phyloP scores from a whole-genome alignment of 2,797 vertebrate species.

The Spinibarbus caldwelli region DNA sequence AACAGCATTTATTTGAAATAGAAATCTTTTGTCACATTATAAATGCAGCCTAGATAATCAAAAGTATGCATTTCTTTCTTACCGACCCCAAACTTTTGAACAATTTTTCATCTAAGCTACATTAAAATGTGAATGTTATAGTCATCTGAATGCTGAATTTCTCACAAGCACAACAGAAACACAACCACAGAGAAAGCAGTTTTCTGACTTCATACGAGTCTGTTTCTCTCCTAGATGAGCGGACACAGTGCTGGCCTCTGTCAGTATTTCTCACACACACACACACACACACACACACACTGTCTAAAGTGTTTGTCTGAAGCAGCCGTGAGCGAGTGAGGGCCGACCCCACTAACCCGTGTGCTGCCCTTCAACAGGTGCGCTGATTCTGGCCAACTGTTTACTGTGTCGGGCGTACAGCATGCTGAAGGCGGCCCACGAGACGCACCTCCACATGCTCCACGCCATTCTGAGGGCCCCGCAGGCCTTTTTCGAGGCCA shows the following conservation, averaged over 20 bases:
- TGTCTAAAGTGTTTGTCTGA: not conserved
- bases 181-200: not conserved
- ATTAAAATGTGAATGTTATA: not conserved
- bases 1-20: not conserved
- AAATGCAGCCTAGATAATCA: not conserved
- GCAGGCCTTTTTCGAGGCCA: conserved; percentile 83
- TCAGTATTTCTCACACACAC: not conserved
- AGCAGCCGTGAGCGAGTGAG: not conserved
- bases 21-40: not conserved
- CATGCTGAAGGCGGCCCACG: conserved; percentile 78
- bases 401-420: conserved; percentile 79
- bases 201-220: not conserved
- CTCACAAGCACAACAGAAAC: not conserved
- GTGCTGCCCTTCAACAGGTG: conserved; percentile 74
- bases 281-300: not conserved
- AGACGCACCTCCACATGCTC: conserved; percentile 79
- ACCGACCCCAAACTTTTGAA: not conserved
- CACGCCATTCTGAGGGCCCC: conserved; percentile 79
- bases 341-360: not conserved
- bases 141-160: not conserved
- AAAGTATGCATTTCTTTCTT: not conserved
- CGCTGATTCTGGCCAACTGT: conserved; percentile 79
- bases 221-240: conserved; percentile 7
- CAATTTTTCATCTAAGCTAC: not conserved
- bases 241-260: not conserved